Conservation (phyloP, 2,888 invertebrate species). For the Erebia ligea region DNA sequence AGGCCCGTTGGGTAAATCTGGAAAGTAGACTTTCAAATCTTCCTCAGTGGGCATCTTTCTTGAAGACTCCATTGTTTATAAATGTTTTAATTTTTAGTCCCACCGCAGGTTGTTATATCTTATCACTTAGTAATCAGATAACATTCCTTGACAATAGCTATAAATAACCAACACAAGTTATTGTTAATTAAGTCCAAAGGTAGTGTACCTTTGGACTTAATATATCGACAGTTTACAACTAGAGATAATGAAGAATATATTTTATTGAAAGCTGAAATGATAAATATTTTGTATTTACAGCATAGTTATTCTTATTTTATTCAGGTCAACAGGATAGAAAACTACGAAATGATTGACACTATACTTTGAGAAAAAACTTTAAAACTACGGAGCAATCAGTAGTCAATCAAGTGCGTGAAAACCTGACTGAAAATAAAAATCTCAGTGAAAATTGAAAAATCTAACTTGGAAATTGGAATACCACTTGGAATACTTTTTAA, state of each 20-base stretch:
- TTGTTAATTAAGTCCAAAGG: too few species aligned
- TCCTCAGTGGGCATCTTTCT: slow-evolving; percentile 54
- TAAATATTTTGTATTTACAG: too few species aligned
- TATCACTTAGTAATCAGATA: slow-evolving; percentile 1
- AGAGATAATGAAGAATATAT: background rate
- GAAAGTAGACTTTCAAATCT: slow-evolving; percentile 71
- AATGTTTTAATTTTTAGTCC: background rate
- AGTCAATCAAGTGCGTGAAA: too few species aligned
- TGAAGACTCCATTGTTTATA: slow-evolving; percentile 27
- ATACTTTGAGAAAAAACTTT: too few species aligned
- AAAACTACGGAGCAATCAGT: too few species aligned
- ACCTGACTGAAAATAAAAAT: too few species aligned
- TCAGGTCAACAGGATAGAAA: too few species aligned
- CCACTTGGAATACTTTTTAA: too few species aligned
- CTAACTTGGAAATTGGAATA: too few species aligned
- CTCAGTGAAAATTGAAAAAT: too few species aligned
- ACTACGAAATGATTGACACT: too few species aligned
- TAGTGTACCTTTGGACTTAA: slow-evolving; percentile 11
- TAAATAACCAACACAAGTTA: background rate
- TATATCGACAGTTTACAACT: background rate
- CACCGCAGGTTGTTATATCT: background rate
- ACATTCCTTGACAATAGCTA: background rate
- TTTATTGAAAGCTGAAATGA: background rate
- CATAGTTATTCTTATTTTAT: too few species aligned
- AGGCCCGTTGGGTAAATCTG: slow-evolving; percentile 85